Conservation (phyloP, 2,113 vertebrate genomes). For the Martes martes region DNA sequence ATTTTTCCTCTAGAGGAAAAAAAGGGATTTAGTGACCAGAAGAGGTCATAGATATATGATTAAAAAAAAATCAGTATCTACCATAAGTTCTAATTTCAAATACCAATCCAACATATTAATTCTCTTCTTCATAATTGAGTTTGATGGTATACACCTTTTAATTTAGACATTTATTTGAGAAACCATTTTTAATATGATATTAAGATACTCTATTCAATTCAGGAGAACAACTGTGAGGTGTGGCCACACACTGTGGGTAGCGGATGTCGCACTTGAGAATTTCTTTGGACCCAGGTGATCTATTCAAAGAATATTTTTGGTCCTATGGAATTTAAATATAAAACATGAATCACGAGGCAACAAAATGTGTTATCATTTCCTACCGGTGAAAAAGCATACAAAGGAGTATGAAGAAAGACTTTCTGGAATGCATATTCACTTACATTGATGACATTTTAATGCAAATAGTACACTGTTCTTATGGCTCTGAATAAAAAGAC, state of each 20-base stretch:
- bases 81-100: neutral
- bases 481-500: neutral
- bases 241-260: neutral
- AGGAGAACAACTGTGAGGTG: neutral
- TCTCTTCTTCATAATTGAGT: neutral
- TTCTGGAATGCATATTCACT: neutral
- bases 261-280: neutral
- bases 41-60: neutral
- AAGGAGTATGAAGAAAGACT: neutral
- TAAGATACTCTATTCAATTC: neutral
- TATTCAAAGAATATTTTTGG: neutral
- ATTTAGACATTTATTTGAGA: constrained; percentile 13
- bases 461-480: neutral
- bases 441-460: neutral
- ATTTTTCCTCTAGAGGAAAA: neutral
- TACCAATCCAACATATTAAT: neutral
- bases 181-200: neutral
- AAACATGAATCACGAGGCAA: neutral
- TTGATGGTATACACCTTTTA: neutral
- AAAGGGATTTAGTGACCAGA: neutral
- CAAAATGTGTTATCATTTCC: neutral
- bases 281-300: neutral
- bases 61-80: neutral
- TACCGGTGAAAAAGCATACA: neutral
- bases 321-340: neutral